Evolutionary conservation across 2,888 invertebrate genomes (phyloP), one percentile per base, ranked within the genome.

Genomic region (Apamea anceps): DNA sequence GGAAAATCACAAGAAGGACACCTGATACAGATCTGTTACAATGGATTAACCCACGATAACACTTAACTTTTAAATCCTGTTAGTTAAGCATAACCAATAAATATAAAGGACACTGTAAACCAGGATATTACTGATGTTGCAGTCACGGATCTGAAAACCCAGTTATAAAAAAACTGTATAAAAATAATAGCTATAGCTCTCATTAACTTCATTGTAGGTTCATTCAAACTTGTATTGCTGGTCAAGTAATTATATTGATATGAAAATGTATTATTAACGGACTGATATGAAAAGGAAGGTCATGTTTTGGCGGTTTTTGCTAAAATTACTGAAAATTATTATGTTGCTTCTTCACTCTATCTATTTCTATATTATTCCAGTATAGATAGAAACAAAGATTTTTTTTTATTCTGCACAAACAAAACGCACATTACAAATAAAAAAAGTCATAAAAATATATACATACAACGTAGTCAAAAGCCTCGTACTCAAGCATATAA

Each of bases 81-180:
- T 79, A 71, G 13, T 76, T 37, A 81, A 25, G 48, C 45, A 62
- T 57, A 45, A 37, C n/a, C 73, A 79, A 79, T 87, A 81, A 81
- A 84, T 84, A 78, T 88, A 75, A 79, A 77, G 77, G 75, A 77
- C 79, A 68, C 15, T 8, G 21, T 54, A 28, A 57, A 81, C 81
- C 88, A 86, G 86, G 88, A 86, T 88, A 77, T 87, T 71, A 63
- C 57, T 42, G 37, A 60, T 73, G 54, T 28, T 32, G 54, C 37
- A 70, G n/a, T 81, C 80, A 78, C 89, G 89, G 88, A 89, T 85
- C 80, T 89, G 18, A 76, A 85, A 79, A 72, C 37, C 75, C 79
- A 77, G 63, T 80, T 62, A 48, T 60, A 74, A 32, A 77, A 78
- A 76, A 76, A 78, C 4, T n/a, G 54, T 13, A n/a, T 68, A 48